phyloP scores from a whole-genome alignment of 2,888 invertebrate genomes.

The Eucera pruinosa region DNA sequence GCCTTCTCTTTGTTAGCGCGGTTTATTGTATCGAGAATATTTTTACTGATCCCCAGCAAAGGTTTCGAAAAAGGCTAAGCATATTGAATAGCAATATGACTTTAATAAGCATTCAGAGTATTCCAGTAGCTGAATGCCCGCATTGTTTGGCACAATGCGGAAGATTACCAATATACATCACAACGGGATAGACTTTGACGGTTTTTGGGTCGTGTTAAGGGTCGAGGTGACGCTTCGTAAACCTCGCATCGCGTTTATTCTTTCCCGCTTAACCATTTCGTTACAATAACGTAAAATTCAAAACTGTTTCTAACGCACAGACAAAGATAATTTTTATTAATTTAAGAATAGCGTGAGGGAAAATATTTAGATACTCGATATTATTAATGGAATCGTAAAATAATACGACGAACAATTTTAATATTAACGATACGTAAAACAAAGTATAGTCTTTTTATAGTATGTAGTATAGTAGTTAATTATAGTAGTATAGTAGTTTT shows the following conservation, averaged over 20 bases:
- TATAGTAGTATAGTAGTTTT: no score
- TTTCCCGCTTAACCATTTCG: slow-evolving; percentile 23
- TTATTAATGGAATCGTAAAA: no score
- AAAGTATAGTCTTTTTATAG: no score
- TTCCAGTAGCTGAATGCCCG: slow-evolving; percentile 34
- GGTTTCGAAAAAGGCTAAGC: slow-evolving; percentile 30
- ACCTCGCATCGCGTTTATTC: slow-evolving; percentile 26
- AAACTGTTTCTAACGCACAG: no score
- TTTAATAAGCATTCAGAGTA: slow-evolving; percentile 55
- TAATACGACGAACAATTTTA: no score
- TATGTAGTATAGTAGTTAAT: no score
- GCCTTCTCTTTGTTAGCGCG: slow-evolving; percentile 20
- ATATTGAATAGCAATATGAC: slow-evolving; percentile 31
- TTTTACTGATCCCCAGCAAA: slow-evolving; percentile 21
- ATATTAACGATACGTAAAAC: no score
- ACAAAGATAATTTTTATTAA: no score
- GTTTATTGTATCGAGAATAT: slow-evolving; percentile 1
- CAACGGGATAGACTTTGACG: slow-evolving; percentile 68
- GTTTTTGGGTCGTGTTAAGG: slow-evolving; percentile 74
- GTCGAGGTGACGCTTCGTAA: slow-evolving; percentile 57
- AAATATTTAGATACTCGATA: no score
- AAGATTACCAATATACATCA: slow-evolving; percentile 72
- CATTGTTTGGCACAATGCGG: slow-evolving; percentile 67
- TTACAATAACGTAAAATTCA: no score
- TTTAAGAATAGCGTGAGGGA: no score